These are phyloP conservation scores for Tadarida brasiliensis DNA, from an alignment of 2,797 vertebrate genomes.

Conservation along the genomic window DNA sequence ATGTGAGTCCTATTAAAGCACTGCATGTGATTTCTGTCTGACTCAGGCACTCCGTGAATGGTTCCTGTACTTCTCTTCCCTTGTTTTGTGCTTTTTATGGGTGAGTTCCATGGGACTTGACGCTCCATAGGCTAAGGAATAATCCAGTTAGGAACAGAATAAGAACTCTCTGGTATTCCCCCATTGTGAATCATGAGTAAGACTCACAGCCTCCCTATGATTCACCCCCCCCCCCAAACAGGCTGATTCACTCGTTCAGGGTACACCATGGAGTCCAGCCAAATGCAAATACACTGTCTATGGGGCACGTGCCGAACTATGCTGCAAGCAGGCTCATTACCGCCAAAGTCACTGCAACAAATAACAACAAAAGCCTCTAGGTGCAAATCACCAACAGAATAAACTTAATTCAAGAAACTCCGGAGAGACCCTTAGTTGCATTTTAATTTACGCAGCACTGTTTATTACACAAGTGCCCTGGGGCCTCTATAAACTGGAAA, in stretches of 20 bases:
- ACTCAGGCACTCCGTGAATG: neutral
- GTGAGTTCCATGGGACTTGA: neutral
- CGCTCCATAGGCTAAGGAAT: neutral
- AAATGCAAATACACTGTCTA: constrained; percentile 62
- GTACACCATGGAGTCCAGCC: constrained; percentile 64
- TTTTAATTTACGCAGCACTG: constrained; percentile 73
- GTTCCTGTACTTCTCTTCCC: neutral
- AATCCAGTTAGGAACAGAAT: neutral
- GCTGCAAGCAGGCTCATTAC: constrained; percentile 73
- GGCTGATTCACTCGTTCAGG: constrained; percentile 75
- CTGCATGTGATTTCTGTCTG: neutral
- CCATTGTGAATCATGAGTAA: neutral
- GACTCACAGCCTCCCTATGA: neutral
- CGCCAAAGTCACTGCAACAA: constrained; percentile 73
- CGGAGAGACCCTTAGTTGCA: constrained; percentile 71
- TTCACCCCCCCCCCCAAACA: constrained; percentile 16
- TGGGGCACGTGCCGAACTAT: constrained; percentile 63
- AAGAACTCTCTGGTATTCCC: constrained; percentile 32
- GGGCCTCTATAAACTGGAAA: constrained; percentile 59
- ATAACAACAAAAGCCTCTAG: constrained; percentile 78
- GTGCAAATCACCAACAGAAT: constrained; percentile 79
- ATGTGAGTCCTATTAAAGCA: neutral
- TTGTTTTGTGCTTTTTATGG: neutral
- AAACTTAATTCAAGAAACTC: constrained; percentile 80
- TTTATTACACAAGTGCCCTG: constrained; percentile 58